Evolutionary conservation across 2,888 invertebrate species (phyloP), one percentile per base, ranked within the genome.

Genomic region (Keiferia lycopersicella): DNA sequence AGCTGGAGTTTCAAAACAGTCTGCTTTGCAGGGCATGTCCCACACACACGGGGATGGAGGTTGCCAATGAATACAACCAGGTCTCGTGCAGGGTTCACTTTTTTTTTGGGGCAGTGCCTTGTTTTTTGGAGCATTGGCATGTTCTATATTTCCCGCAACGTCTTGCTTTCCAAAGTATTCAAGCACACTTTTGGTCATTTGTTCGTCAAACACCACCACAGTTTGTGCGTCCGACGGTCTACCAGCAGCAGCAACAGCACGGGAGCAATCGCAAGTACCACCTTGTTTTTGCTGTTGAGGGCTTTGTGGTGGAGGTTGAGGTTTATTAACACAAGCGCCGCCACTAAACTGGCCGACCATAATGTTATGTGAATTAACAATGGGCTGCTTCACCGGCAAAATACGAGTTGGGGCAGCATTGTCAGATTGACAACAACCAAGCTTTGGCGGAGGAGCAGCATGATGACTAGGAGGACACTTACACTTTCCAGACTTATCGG

Each of bases 1-100:
- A 26, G 79, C 79, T 1, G 72, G 82, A 39, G 87, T 76, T 68
- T 88, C 87, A 62, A 88, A 89, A 75, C 88, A 88, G 70, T 88
- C 89, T 0, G 89, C 89, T 76, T 87, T 88, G 70, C 89, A 91
- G 61, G 90, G 89, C 57, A 78, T 76, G 68, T 89, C 79, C 86
- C 88, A 89, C 59, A 87, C 76, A 68, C 88, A 90, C 16, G 88
- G 88, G 65, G 87, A 80, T 64, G 90, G 88, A 26, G 88, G 87
- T 70, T 87, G 76, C 82, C 87, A 88, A 70, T 87, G 87, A 18
- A 89, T 71, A 70, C 87, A 90, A 60, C 84, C 86, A 14, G 79
- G 79, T 68, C 85, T 86, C 67, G 84, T 84, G 70, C 87, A 87
- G 18, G 80, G 78, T 64, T 83, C 82, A 65, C 83, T 82, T 65